These are phyloP conservation scores for Hydrolagus affinis DNA, from an alignment of 2,113 vertebrate genomes.

Conservation along the genomic window DNA sequence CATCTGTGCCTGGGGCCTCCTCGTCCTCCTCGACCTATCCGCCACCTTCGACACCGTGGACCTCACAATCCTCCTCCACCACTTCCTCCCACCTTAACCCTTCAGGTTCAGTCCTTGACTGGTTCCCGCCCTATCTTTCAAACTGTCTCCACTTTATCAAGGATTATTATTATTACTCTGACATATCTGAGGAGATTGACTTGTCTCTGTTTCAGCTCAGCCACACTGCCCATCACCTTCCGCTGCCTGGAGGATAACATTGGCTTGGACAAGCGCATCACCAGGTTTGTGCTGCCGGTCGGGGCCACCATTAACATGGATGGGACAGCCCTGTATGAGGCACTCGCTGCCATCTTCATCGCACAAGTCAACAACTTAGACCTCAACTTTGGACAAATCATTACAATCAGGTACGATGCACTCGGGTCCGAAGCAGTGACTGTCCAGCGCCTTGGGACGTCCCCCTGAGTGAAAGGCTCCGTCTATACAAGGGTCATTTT, in stretches of 20 bases:
- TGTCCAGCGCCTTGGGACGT: no score
- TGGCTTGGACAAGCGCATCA: constrained; percentile 82
- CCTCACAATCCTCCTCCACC: no score
- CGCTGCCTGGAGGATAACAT: constrained; percentile 92
- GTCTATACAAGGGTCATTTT: no score
- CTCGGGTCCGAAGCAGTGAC: no score
- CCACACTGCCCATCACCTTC: constrained; percentile 88
- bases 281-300: constrained; percentile 86
- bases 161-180: background rate
- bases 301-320: constrained; percentile 96
- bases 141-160: no score
- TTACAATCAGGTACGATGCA: constrained; percentile 82
- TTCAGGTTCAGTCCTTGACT: no score
- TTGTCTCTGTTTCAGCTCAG: constrained; percentile 60
- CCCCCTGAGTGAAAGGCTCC: no score
- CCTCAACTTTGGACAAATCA: constrained; percentile 89
- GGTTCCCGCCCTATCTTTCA: no score
- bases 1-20: no score
- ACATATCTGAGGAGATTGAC: no score
- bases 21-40: no score
- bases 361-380: constrained; percentile 89
- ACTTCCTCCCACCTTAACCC: background rate
- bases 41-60: no score
- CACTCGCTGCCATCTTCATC: constrained; percentile 91
- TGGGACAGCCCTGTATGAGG: constrained; percentile 87